Evolutionary conservation across 2,888 invertebrate genomes (phyloP).

Genomic region (Onthophagus sagittarius): DNA sequence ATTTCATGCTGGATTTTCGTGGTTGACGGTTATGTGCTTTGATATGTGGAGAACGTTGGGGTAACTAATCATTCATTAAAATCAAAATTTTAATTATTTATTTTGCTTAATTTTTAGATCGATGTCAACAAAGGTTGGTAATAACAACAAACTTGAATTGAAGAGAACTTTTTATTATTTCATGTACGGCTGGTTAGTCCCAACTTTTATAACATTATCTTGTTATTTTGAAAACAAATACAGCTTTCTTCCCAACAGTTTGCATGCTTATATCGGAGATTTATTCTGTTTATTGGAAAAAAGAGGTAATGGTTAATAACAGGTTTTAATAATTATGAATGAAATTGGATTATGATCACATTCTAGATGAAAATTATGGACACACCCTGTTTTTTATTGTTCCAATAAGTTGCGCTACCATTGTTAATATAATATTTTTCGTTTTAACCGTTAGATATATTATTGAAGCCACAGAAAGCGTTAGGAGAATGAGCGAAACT

Average conservation of each 20-base stretch:
- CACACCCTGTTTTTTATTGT: background rate
- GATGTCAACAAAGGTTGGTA: background rate
- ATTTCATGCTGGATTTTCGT: conserved; percentile 67
- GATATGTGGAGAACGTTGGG: conserved; percentile 81
- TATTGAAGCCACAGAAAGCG: background rate
- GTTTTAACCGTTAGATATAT: conserved; percentile 2
- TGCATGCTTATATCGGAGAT: conserved; percentile 1
- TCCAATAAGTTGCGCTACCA: background rate
- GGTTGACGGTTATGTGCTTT: conserved; percentile 78
- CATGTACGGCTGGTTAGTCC: conserved; percentile 1
- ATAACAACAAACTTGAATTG: background rate
- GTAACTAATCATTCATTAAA: conserved; percentile 44
- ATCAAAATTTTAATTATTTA: background rate
- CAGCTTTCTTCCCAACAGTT: background rate
- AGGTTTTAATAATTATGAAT: background rate
- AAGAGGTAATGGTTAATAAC: background rate
- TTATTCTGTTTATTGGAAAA: background rate
- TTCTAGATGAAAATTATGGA: conserved; percentile 1
- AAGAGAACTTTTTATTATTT: conserved; percentile 8
- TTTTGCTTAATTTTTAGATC: background rate
- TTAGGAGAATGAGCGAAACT: conserved; percentile 1
- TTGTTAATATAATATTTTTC: background rate
- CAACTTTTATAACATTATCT: background rate
- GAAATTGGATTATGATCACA: background rate
- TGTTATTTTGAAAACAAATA: conserved; percentile 2